Conservation (phyloP, 2,888 invertebrate genomes). For the Plebejus melissa region DNA sequence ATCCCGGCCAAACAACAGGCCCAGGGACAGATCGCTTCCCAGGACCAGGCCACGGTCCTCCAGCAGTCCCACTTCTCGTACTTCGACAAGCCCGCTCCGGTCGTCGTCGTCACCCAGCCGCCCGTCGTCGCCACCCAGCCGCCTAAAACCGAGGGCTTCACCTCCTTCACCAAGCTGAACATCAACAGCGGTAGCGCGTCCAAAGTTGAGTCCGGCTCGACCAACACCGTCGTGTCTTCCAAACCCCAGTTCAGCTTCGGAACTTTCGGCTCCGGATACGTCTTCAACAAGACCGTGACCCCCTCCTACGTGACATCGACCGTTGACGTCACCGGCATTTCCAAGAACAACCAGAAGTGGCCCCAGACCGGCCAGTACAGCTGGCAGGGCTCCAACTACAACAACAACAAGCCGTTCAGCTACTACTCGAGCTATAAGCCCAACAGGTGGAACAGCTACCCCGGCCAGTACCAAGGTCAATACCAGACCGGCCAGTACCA, state of each 20-base stretch:
- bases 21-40: not conserved
- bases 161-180: conserved; percentile 4
- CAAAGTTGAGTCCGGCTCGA: not conserved
- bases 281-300: conserved; percentile 11
- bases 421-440: not conserved
- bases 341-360: conserved; percentile 14
- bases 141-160: not conserved
- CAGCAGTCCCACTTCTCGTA: conserved; percentile 17
- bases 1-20: not conserved
- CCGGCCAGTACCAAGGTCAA: not conserved
- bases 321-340: not conserved
- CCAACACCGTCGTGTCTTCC: not conserved
- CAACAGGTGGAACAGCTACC: not conserved
- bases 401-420: conserved; percentile 2
- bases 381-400: conserved; percentile 12
- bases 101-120: not conserved
- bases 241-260: conserved; percentile 18
- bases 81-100: not conserved
- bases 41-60: not conserved
- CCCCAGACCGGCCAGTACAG: conserved; percentile 20
- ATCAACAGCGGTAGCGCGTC: not conserved
- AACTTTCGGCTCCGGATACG: not conserved
- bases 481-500: conserved; percentile 6
- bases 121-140: not conserved
- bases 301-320: not conserved